Percentiles rank a stretch among this genome's conserved stretches.
Evolutionary conservation across 2,888 invertebrate species (phyloP).

Genomic region (Philonicus albiceps): DNA sequence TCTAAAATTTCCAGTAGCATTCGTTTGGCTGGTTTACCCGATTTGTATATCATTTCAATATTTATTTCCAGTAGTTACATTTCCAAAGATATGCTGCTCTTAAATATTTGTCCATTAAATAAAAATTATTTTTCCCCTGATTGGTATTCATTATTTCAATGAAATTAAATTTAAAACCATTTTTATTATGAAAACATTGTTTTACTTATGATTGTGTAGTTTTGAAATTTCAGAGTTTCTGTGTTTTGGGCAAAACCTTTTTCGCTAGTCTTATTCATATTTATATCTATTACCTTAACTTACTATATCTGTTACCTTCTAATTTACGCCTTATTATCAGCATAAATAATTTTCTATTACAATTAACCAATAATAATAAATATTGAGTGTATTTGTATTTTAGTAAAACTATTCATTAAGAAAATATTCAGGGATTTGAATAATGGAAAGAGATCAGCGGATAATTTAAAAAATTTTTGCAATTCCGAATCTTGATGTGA

Average conservation of each 20-base stretch:
- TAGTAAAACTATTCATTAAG: not conserved
- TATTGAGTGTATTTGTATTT: too few species aligned
- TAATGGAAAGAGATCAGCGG: not conserved
- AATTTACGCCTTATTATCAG: not conserved
- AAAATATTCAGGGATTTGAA: not conserved
- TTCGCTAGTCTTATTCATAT: not conserved
- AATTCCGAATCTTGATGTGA: not conserved
- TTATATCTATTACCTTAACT: too few species aligned
- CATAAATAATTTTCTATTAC: not conserved
- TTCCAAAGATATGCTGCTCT: not conserved
- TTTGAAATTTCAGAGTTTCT: not conserved
- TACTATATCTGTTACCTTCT: not conserved
- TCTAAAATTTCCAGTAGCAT: not conserved
- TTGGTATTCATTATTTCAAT: too few species aligned
- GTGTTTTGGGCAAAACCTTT: not conserved
- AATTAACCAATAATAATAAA: not conserved
- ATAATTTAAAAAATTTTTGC: not conserved
- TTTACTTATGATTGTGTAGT: not conserved
- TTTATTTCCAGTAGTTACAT: not conserved
- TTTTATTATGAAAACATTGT: not conserved
- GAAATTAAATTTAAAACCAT: too few species aligned
- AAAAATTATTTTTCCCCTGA: too few species aligned
- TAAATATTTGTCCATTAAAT: not conserved
- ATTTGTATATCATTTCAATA: not conserved
- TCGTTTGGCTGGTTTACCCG: not conserved